Evolutionary conservation across 1,140 invertebrate species (phyloP), one percentile per base, ranked within the genome.

Genomic region (Brachionus plicatilis): DNA sequence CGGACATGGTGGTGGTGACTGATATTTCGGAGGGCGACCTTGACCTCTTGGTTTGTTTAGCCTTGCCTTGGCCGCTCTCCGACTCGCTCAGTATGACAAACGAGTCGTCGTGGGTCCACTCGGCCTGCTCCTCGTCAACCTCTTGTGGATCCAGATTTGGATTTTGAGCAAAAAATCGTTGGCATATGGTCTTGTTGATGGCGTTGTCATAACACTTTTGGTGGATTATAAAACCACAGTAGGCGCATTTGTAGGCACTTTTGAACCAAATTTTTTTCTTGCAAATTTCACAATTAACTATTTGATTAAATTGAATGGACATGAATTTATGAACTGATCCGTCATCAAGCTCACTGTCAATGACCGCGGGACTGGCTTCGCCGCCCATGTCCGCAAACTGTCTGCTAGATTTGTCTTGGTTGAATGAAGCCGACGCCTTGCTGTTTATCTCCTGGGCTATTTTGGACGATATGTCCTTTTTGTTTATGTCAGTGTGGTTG

Each of bases 191-290:
- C 53, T 82, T 82, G 9, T 68, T 68, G 6, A 82, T 82, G 7
- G 79, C 65, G 33, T 65, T 82, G 11, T 82, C 79, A 27, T 82
- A 82, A 14, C 79, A 82, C 41, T 82, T 82, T 60, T 65, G 37
- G 27, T 82, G 79, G n/a, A 82, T 82, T 65, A 82, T 68, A 68
- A 27, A 65, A 24, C 53, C 53, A 65, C 79, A 82, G 41, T 82
- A 82, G 29, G 65, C 79, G 27, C 79, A 82, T 17, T 82, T 33
- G 53, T 82, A 82, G 1, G 79, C 79, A 37, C n/a, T 82, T 82
- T 82, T 82, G 53, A 82, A 82, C 79, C 79, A 82, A 4, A 82
- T 82, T 65, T 82, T 82, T 41, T 68, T 60, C 20, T 68, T 68
- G 41, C 79, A 82, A 27, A 33, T 65, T 60, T 82, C 53, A 68